A percentile compares a stretch with the other conserved stretches of the same genome.
phyloP scores from a whole-genome alignment of 2,888 invertebrate species.

The Pollenia griseotomentosa region DNA sequence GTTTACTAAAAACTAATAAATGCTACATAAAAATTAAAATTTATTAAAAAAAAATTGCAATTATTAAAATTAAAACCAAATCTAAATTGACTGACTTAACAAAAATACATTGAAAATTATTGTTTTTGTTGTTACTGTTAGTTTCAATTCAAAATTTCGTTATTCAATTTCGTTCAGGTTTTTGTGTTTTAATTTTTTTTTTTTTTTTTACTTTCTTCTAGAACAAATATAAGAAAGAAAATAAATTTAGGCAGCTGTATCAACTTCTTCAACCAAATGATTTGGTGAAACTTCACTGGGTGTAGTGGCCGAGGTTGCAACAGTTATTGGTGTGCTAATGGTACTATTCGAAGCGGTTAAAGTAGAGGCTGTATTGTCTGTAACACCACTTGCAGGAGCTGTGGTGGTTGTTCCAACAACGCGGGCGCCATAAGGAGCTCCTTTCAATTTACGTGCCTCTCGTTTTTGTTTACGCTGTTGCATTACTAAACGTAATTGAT shows the following conservation, averaged over 20 bases:
- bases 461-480: slow-evolving; percentile 94
- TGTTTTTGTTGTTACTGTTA: slow-evolving; percentile 33
- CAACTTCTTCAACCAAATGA: slow-evolving; percentile 84
- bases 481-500: slow-evolving; percentile 94
- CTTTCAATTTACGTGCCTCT: slow-evolving; percentile 90
- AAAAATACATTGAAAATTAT: slow-evolving; percentile 5
- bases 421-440: slow-evolving; percentile 86
- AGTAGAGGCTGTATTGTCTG: slow-evolving; percentile 69
- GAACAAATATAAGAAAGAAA: slow-evolving; percentile 15
- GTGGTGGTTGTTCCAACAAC: slow-evolving; percentile 74
- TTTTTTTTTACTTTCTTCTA: background rate
- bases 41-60: slow-evolving; percentile 44
- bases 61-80: slow-evolving; percentile 24
- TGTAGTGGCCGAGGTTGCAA: slow-evolving; percentile 76
- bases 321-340: slow-evolving; percentile 74
- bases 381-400: slow-evolving; percentile 67
- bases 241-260: slow-evolving; percentile 82
- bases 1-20: slow-evolving; percentile 70
- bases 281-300: slow-evolving; percentile 83
- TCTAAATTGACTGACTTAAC: slow-evolving; percentile 19
- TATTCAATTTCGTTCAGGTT: slow-evolving; percentile 26
- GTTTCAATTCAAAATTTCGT: slow-evolving; percentile 15
- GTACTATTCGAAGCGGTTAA: slow-evolving; percentile 62
- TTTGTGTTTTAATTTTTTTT: background rate
- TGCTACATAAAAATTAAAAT: slow-evolving; percentile 60